These are phyloP conservation scores for Habrosyne pyritoides DNA, from an alignment of 2,888 invertebrate genomes.

Conservation along the genomic window DNA sequence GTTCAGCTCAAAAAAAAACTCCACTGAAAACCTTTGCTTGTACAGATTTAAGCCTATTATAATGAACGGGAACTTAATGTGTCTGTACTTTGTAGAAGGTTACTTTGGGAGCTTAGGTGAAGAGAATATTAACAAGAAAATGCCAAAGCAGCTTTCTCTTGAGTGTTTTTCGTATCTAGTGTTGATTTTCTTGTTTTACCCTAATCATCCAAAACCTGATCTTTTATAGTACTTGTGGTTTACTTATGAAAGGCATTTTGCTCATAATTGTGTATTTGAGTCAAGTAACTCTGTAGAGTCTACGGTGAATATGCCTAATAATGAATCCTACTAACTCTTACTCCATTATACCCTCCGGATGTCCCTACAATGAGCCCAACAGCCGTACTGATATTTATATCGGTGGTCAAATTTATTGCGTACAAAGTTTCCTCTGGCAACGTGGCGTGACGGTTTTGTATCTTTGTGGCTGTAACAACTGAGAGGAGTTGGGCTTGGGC, in stretches of 20 bases:
- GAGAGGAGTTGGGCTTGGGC: constrained; percentile 26
- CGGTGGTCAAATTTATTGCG: constrained; percentile 39
- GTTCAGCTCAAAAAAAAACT: neutral
- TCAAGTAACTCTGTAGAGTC: too few relatives aligned
- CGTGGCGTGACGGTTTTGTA: constrained; percentile 44
- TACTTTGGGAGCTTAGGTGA: neutral
- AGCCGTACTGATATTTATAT: constrained; percentile 27
- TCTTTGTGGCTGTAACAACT: constrained; percentile 32
- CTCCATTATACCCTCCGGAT: constrained; percentile 16
- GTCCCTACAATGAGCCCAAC: constrained; percentile 15
- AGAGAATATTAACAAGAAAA: constrained; percentile 3
- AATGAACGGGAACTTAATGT: constrained; percentile 9
- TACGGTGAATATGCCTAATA: neutral
- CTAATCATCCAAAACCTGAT: neutral
- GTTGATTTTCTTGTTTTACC: neutral
- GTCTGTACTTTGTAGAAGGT: constrained; percentile 2
- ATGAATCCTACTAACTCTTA: neutral
- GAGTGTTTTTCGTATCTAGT: neutral
- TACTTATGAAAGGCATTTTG: too few relatives aligned
- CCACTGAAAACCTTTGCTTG: neutral
- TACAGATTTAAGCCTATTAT: constrained; percentile 5
- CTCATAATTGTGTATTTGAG: too few relatives aligned
- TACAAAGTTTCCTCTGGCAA: constrained; percentile 33
- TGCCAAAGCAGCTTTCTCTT: neutral
- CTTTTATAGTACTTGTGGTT: too few relatives aligned